Conservation (phyloP, 2,797 vertebrate species). For the Sciaenops ocellatus region DNA sequence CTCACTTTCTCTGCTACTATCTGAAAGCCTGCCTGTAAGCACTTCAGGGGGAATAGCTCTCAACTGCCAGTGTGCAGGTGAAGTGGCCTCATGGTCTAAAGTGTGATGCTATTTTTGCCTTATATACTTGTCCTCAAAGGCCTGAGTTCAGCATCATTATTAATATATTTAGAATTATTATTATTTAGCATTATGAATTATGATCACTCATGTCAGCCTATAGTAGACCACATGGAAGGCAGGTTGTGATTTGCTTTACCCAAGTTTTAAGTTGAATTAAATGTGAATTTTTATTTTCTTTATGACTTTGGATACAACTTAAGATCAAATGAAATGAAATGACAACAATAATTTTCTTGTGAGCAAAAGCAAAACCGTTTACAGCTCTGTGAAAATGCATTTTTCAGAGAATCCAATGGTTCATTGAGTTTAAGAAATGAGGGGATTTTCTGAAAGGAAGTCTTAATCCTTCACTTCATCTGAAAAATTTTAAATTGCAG, state of each 20-base stretch:
- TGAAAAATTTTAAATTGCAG: background rate
- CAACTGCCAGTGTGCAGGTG: constrained; percentile 64
- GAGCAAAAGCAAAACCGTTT: constrained; percentile 2
- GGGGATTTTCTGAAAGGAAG: background rate
- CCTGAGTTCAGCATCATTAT: constrained; percentile 8
- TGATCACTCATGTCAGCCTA: constrained; percentile 2
- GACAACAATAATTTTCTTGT: background rate
- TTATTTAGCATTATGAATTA: background rate
- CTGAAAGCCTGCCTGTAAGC: constrained; percentile 38
- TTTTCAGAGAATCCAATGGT: background rate
- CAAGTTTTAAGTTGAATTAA: background rate
- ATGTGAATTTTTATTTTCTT: background rate
- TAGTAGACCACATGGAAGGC: background rate
- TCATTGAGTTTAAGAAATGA: background rate
- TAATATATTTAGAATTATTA: background rate
- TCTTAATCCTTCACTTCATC: background rate
- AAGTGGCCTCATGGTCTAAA: constrained; percentile 20
- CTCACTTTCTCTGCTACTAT: constrained; percentile 13
- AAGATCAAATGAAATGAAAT: background rate
- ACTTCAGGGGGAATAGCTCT: constrained; percentile 57
- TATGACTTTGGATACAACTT: background rate
- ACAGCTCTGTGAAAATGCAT: background rate
- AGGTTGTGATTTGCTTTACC: background rate
- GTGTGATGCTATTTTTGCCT: background rate
- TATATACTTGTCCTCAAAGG: background rate